A percentile compares a stretch with the other conserved stretches of the same genome.
phyloP scores from a whole-genome alignment of 53 echinoderm and acorn worm species.

The Paracentrotus lividus region DNA sequence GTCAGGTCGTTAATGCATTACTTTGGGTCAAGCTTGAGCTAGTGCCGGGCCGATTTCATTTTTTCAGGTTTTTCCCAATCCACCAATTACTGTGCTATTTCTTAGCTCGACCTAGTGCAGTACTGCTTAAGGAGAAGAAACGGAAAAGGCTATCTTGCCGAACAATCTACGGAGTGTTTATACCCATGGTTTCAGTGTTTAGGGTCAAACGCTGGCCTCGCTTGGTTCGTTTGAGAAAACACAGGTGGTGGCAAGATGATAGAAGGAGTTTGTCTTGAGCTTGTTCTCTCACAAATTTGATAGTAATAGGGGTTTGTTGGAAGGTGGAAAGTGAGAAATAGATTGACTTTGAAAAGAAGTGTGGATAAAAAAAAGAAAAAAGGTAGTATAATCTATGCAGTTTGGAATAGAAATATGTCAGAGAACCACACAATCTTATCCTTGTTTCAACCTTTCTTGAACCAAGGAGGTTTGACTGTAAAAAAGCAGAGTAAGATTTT shows the following conservation, averaged over 20 bases:
- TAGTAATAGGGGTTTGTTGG: neutral
- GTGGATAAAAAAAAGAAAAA: neutral
- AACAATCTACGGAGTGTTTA: conserved; percentile 43
- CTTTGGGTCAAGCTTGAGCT: too few relatives aligned
- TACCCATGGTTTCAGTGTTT: conserved; percentile 28
- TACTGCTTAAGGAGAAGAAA: neutral
- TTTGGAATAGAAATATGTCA: neutral
- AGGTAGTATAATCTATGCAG: too few relatives aligned
- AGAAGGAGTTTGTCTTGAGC: conserved; percentile 26
- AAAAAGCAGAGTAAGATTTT: too few relatives aligned
- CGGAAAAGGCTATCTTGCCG: conserved; percentile 12
- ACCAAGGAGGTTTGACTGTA: too few relatives aligned
- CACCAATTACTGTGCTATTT: too few relatives aligned
- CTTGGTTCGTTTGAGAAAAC: conserved; percentile 13
- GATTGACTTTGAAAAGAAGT: neutral
- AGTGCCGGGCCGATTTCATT: too few relatives aligned
- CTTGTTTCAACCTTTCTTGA: too few relatives aligned
- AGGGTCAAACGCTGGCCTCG: conserved; percentile 49
- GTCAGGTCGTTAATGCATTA: too few relatives aligned
- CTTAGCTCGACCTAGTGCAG: too few relatives aligned
- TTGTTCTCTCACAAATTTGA: conserved; percentile 19
- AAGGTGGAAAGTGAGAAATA: conserved; percentile 10
- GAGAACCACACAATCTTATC: too few relatives aligned
- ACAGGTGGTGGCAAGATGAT: conserved; percentile 55
- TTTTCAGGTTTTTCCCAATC: too few relatives aligned